phyloP scores from a whole-genome alignment of 2,797 vertebrate species.

The Morelia viridis region DNA sequence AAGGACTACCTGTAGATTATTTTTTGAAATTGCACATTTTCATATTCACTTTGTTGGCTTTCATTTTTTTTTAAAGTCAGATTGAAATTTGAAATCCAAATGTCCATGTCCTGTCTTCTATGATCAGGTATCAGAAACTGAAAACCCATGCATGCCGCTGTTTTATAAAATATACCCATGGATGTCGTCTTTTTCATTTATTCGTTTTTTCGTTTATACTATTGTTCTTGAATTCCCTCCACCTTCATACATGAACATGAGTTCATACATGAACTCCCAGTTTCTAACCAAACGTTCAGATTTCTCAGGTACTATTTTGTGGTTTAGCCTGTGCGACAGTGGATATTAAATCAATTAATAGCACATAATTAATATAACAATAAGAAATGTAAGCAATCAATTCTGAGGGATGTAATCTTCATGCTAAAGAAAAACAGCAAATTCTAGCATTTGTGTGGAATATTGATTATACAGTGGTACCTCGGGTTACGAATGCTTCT shows the following conservation, averaged over 20 bases:
- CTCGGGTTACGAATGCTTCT: no score
- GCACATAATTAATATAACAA: neutral
- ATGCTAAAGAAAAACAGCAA: neutral
- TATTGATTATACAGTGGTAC: neutral
- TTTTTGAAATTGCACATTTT: neutral
- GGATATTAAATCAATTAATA: neutral
- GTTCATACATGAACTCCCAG: neutral
- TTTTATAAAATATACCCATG: constrained; percentile 39
- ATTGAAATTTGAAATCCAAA: constrained; percentile 1
- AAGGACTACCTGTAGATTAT: neutral
- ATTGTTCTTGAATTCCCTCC: constrained; percentile 49
- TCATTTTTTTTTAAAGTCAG: neutral
- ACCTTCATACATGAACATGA: neutral
- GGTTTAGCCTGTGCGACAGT: neutral
- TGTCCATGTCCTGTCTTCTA: neutral
- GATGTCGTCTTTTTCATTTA: constrained; percentile 56
- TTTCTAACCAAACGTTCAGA: neutral
- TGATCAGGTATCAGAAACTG: constrained; percentile 25
- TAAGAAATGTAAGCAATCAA: neutral
- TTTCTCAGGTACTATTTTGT: constrained; percentile 23
- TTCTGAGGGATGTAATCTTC: neutral
- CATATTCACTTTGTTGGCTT: neutral
- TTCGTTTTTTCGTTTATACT: constrained; percentile 55
- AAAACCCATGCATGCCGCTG: constrained; percentile 25
- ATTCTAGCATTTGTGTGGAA: neutral